phyloP scores from a whole-genome alignment of 2,888 invertebrate species.

The Amphipoea lucens region DNA sequence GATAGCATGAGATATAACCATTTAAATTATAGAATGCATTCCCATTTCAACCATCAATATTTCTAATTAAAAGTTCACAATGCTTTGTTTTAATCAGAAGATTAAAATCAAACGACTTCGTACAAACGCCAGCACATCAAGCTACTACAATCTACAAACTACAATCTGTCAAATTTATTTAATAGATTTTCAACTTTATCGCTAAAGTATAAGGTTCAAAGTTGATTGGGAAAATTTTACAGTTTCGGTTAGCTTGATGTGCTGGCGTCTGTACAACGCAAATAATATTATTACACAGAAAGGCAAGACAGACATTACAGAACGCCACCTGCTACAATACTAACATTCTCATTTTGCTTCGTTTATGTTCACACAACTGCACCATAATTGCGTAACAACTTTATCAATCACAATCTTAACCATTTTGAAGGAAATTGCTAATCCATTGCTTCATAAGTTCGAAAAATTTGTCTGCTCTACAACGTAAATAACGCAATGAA shows the following conservation, averaged over 20 bases:
- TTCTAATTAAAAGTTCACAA: neutral
- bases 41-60: neutral
- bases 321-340: neutral
- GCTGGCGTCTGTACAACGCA: too few relatives aligned
- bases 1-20: neutral
- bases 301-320: neutral
- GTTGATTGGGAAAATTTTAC: too few relatives aligned
- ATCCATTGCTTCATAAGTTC: neutral
- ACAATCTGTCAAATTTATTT: too few relatives aligned
- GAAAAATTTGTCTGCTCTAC: rapidly evolving
- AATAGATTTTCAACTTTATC: too few relatives aligned
- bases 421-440: neutral
- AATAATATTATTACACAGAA: slow-evolving; percentile 5
- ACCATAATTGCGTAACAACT: neutral
- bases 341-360: neutral
- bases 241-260: too few relatives aligned
- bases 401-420: too few relatives aligned
- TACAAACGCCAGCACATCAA: too few relatives aligned
- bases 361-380: neutral
- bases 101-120: neutral
- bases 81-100: neutral
- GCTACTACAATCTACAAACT: too few relatives aligned
- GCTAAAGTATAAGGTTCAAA: too few relatives aligned
- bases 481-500: neutral
- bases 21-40: neutral